These are phyloP conservation scores for Phania funesta DNA, from an alignment of 2,888 invertebrate genomes.

Conservation along the genomic window DNA sequence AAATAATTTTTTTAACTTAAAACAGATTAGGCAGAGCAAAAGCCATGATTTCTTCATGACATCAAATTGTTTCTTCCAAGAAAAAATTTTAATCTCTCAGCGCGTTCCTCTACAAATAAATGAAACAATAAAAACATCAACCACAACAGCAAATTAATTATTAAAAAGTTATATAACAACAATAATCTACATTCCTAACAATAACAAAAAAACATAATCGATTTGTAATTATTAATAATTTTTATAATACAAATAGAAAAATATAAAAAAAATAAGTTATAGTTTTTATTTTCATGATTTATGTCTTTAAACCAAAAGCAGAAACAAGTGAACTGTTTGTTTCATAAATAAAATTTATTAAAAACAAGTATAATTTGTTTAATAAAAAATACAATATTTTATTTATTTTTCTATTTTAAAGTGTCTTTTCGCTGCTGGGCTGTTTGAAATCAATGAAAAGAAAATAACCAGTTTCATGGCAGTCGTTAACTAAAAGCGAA, in stretches of 20 bases:
- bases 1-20: not conserved
- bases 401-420: constrained; percentile 8
- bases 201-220: constrained; percentile 32
- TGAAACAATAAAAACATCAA: too few relatives aligned
- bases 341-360: not conserved
- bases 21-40: not conserved
- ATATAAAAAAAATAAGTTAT: constrained; percentile 15
- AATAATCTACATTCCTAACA: constrained; percentile 56
- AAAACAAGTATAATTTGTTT: not conserved
- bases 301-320: not conserved
- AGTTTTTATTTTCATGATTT: constrained; percentile 7
- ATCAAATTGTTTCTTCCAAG: not conserved
- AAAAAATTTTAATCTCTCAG: constrained; percentile 19
- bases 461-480: constrained; percentile 20
- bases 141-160: constrained; percentile 13
- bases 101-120: constrained; percentile 42
- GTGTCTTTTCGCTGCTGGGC: not conserved
- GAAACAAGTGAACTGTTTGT: constrained; percentile 7
- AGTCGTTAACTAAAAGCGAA: not conserved
- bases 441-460: not conserved
- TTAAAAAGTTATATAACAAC: not conserved
- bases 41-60: constrained; percentile 3
- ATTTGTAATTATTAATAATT: constrained; percentile 17
- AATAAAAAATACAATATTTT: not conserved
- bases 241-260: not conserved